These are phyloP conservation scores for Lutjanus campechanus DNA, from an alignment of 2,797 vertebrate genomes.

Conservation along the genomic window DNA sequence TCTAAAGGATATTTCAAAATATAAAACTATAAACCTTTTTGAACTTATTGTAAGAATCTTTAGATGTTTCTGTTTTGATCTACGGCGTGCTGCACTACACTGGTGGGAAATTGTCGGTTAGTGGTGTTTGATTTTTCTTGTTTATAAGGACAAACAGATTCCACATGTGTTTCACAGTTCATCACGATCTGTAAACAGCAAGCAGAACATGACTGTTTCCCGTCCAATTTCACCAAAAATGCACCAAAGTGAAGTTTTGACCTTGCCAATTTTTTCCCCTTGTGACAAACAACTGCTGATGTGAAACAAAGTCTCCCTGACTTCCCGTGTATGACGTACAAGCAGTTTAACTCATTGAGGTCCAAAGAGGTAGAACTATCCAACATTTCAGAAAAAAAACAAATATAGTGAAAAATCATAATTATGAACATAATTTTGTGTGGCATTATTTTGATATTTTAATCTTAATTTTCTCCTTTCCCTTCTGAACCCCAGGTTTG, in stretches of 20 bases:
- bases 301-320: too few species aligned
- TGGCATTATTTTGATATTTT: background rate
- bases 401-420: too few species aligned
- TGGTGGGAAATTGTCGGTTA: background rate
- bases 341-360: too few species aligned
- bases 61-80: background rate
- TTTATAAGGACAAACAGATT: background rate
- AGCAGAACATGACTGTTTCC: background rate
- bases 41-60: background rate
- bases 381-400: too few species aligned
- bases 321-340: too few species aligned
- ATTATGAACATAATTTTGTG: background rate
- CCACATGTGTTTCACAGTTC: background rate
- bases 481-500: background rate
- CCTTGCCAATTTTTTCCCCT: too few species aligned
- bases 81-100: too few species aligned
- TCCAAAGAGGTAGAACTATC: too few species aligned
- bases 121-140: background rate
- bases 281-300: too few species aligned
- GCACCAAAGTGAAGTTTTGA: background rate
- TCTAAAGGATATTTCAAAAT: background rate
- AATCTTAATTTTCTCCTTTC: background rate
- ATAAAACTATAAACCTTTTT: background rate
- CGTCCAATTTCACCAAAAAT: background rate
- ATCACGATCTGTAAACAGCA: background rate